Base-by-base conservation (phyloP, 2,113 vertebrate genomes). In the Serinus canaria region DNA sequence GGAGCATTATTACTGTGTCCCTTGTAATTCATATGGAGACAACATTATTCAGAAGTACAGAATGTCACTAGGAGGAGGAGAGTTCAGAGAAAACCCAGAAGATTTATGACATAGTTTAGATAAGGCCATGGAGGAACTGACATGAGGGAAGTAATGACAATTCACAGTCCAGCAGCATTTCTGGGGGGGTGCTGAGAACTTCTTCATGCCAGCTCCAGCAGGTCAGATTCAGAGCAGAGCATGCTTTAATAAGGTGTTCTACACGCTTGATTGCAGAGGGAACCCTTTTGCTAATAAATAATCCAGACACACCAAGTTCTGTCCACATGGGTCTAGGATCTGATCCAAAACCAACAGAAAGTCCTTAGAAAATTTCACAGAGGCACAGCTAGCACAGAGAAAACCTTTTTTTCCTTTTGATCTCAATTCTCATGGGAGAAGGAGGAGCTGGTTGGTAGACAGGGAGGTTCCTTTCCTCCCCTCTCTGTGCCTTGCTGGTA, bases 101-200 rank as follows among this genome's bases (percentile, higher is more conserved):
- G 92, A 96, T 96, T 97, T 96, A 96, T 97, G 94, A 83, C 95
- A 91, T 70, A 62, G 79, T 94, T 97, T 92, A 95, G 94, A 92
- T 94, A 95, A 95, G 55, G 86, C 89, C 59, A 27, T 53, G 46
- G 90, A 91, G 74, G 87, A 95, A 47, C 78, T 30, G 76, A 73
- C 79, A 74, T 1, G n/a, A 84, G 91, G 49, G 67, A 68, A 73
- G 50, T 91, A 86, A 85, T 66, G 83, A 63, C 83, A 90, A 87
- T 91, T 86, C 0, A 0, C 52, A 89, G 70, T 72, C 68, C 66
- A 77, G 75, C 1, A 5, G 89, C 3, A 1, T 87, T 95, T 89
- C 56, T 79, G 56, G 72, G 67, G 22, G 80, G 16, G 52, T 21
- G 58, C 86, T 80, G 81, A 95, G 81, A 91, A 66, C 82, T 92